These are phyloP conservation scores for Erythrolamprus reginae DNA, from an alignment of 2,113 vertebrate species.

Conservation along the genomic window DNA sequence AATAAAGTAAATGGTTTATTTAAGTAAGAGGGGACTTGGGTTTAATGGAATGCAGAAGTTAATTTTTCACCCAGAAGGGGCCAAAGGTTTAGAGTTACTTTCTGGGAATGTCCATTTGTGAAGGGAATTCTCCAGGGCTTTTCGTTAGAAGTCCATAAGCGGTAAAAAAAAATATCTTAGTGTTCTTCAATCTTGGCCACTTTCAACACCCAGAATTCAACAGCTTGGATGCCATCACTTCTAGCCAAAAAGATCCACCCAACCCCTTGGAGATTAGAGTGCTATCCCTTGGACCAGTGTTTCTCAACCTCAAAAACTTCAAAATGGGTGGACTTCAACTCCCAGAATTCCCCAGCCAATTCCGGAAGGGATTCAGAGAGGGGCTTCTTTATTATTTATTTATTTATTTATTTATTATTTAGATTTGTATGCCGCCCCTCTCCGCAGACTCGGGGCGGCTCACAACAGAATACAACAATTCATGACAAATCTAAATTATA, in stretches of 20 bases:
- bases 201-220: not conserved
- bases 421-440: no score
- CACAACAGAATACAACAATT: no score
- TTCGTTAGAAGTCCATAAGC: not conserved
- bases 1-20: not conserved
- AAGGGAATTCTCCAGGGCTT: not conserved
- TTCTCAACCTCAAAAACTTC: not conserved
- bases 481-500: no score
- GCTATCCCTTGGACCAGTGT: not conserved
- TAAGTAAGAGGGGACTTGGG: not conserved
- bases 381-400: no score
- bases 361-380: not conserved
- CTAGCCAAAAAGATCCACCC: not conserved
- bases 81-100: slow-evolving; percentile 16
- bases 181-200: not conserved
- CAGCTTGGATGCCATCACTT: not conserved
- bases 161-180: not conserved
- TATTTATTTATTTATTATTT: no score
- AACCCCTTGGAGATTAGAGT: not conserved
- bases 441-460: no score
- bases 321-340: not conserved
- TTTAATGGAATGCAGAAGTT: not conserved
- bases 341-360: not conserved
- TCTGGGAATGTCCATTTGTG: slow-evolving; percentile 2
- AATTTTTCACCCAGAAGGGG: slow-evolving; percentile 13